These are phyloP conservation scores for Drosophila phalerata DNA, from an alignment of 2,888 invertebrate species.

Conservation along the genomic window DNA sequence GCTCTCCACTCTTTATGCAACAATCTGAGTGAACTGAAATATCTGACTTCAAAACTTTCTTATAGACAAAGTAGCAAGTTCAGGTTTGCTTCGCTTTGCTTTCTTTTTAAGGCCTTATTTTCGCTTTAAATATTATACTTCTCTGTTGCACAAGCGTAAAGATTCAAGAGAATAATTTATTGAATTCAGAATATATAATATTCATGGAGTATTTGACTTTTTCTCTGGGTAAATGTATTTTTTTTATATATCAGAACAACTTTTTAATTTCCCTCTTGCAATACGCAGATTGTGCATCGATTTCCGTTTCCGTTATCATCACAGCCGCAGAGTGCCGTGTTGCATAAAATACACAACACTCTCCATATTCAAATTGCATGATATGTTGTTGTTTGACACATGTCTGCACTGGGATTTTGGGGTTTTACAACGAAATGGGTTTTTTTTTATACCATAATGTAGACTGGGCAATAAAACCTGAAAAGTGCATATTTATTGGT, in stretches of 20 bases:
- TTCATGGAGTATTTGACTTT: background rate
- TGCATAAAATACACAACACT: slow-evolving; percentile 22
- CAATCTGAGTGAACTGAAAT: slow-evolving; percentile 46
- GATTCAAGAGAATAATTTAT: background rate
- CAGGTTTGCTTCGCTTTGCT: slow-evolving; percentile 28
- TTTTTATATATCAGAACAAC: slow-evolving; percentile 35
- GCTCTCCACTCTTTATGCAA: background rate
- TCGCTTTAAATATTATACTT: background rate
- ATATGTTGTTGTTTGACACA: slow-evolving; percentile 32
- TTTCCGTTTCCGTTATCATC: slow-evolving; percentile 65
- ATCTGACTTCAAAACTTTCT: slow-evolving; percentile 55
- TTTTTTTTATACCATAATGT: slow-evolving; percentile 23
- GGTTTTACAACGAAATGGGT: slow-evolving; percentile 19
- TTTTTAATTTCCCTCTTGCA: slow-evolving; percentile 63
- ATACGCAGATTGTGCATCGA: slow-evolving; percentile 62
- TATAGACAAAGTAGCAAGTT: slow-evolving; percentile 68
- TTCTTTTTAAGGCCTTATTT: slow-evolving; percentile 25
- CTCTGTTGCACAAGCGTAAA: background rate
- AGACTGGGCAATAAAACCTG: slow-evolving; percentile 24
- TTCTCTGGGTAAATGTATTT: background rate
- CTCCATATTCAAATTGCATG: slow-evolving; percentile 45
- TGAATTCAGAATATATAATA: background rate
- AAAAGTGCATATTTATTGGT: slow-evolving; percentile 34
- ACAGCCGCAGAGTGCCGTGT: slow-evolving; percentile 44
- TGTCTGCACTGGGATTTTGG: slow-evolving; percentile 32